Evolutionary conservation across 2,888 invertebrate genomes (phyloP), one percentile per base, ranked within the genome.

Genomic region (Syritta pipiens): DNA sequence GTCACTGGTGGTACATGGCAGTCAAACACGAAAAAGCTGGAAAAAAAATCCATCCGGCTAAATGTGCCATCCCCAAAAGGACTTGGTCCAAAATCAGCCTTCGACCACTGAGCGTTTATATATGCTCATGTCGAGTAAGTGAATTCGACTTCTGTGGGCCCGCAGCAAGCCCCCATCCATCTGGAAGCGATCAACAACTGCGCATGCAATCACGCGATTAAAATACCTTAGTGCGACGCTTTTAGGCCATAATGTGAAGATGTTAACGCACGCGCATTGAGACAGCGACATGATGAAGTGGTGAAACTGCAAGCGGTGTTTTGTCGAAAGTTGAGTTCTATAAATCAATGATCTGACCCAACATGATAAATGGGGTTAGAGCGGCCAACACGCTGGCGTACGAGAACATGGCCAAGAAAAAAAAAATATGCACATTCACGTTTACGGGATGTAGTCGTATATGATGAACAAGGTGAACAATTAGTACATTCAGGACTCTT

Each of bases 141-240:
- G 28, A 53, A 65, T 71, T 49, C 42, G 65, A 71, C 77, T 77
- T 77, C 77, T 71, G 77, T 77, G 44, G 60, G 71, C 77, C 77
- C 19, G 44, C 65, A 65, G 77, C 71, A 63, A 51, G 40, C 19
- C 17, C n/a, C 10, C 48, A 59, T 51, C 53, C 28, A 60, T 59
- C 28, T 65, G 26, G 12, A 60, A 24, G 24, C 24, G 53, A 53
- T 46, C 53, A 24, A 22, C 35, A 62, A 60, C 32, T 60, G 60
- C n/a, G n/a, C 60, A 22, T 69, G 69, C 49, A 49, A 71, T 77
- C 77, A 77, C 77, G 77, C 77, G 71, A 77, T 77, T 60, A 24
- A 67, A 69, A 59, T 59, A 49, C 67, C 60, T 40, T 53, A 67
- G 67, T 57, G 35, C 69, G 62, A 57, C 57, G 63, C 63, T 63